Evolutionary conservation across 2,888 invertebrate genomes (phyloP).

Genomic region (Brachyopa scutellaris): DNA sequence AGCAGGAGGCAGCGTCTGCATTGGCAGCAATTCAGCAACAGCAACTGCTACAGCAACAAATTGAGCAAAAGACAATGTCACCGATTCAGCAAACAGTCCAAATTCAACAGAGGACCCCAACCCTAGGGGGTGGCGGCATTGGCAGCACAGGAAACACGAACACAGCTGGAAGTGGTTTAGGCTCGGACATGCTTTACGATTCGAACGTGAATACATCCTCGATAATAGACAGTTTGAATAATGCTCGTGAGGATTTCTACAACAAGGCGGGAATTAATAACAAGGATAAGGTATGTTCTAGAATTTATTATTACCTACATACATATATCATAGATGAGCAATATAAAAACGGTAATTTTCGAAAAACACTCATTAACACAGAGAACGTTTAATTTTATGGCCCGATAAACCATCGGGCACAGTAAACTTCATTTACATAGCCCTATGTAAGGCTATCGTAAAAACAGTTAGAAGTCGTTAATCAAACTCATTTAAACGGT

Average conservation of each 20-base stretch:
- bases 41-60: slow-evolving; percentile 66
- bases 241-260: slow-evolving; percentile 81
- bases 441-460: neutral
- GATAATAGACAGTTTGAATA: slow-evolving; percentile 81
- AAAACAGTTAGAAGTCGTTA: neutral
- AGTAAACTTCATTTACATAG: neutral
- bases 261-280: slow-evolving; percentile 76
- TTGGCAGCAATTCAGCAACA: slow-evolving; percentile 65
- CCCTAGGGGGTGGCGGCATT: slow-evolving; percentile 59
- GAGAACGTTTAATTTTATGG: neutral
- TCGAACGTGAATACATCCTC: slow-evolving; percentile 81
- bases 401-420: neutral
- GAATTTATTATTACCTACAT: too few relatives aligned
- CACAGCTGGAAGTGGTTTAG: slow-evolving; percentile 69
- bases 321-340: too few relatives aligned
- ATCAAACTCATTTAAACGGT: neutral
- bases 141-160: slow-evolving; percentile 54
- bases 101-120: slow-evolving; percentile 74
- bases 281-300: slow-evolving; percentile 77
- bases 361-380: neutral
- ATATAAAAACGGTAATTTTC: too few relatives aligned
- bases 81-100: slow-evolving; percentile 73
- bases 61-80: slow-evolving; percentile 61
- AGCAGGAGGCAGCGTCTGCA: slow-evolving; percentile 67
- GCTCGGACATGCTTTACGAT: slow-evolving; percentile 78